Percentiles rank a stretch among this genome's conserved stretches.
phyloP scores from a whole-genome alignment of 2,113 vertebrate genomes.

The Trichomycterus rosablanca region DNA sequence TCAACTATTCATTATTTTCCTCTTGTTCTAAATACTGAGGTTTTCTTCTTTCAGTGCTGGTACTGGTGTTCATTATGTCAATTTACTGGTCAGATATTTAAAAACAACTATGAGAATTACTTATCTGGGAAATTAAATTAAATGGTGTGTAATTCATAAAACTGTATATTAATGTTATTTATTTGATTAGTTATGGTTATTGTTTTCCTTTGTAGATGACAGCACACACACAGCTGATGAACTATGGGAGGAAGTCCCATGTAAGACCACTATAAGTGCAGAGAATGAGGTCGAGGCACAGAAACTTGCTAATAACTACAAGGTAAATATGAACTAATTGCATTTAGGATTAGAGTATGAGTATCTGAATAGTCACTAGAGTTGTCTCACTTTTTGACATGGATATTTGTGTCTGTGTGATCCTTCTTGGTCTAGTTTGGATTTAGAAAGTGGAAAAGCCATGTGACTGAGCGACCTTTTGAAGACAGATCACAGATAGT shows the following conservation, averaged over 20 bases:
- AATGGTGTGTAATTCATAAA: no score
- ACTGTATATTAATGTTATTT: no score
- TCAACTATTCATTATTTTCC: no score
- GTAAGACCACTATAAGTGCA: slow-evolving; percentile 69
- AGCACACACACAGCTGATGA: slow-evolving; percentile 51
- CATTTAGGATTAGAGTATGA: no score
- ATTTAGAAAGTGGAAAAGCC: slow-evolving; percentile 90
- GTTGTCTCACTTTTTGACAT: no score
- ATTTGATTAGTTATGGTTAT: neutral
- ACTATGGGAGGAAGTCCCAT: slow-evolving; percentile 59
- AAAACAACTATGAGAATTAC: no score
- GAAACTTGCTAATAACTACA: slow-evolving; percentile 81
- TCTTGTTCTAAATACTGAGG: no score
- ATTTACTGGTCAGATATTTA: no score
- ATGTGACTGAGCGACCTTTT: slow-evolving; percentile 78
- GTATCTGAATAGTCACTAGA: no score
- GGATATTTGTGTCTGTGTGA: neutral
- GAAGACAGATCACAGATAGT: slow-evolving; percentile 78
- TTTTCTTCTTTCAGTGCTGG: no score
- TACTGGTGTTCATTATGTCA: no score
- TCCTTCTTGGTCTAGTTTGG: slow-evolving; percentile 69
- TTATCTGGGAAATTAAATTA: no score
- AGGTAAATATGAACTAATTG: slow-evolving; percentile 50
- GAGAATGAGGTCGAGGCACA: slow-evolving; percentile 80
- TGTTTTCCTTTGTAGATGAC: slow-evolving; percentile 27